Evolutionary conservation across 2,113 vertebrate species (phyloP), one percentile per base, ranked within the genome.

Genomic region (Riparia riparia): DNA sequence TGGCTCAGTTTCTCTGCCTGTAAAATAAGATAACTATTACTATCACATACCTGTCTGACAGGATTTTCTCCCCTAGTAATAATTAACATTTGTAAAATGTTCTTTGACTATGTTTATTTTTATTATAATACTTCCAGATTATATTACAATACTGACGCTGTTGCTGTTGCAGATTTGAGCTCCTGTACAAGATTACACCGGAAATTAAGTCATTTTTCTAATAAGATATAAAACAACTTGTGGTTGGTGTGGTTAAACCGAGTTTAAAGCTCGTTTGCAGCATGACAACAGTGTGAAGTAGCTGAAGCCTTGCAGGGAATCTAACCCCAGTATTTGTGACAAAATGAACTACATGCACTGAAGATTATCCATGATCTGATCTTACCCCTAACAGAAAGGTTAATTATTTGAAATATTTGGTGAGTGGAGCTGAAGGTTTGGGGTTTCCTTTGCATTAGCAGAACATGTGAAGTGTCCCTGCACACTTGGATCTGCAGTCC

Each of bases 21-120:
- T 94, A 95, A 95, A 96, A 79, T 86, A 92, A 94, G 88, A 66
- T 92, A 92, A 86, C 92, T 94, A 44, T 84, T 92, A 68, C 92
- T 86, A 90, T 96, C 90, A 49, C 88, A 93, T 94, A 95, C 86
- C 86, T 89, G 91, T 87, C 92, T 49, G 56, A 94, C 96, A 93
- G 90, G 79, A 93, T 96, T 96, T 96, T 96, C 94, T 95, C 39
- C 86, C 25, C 65, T 86, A 92, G 92, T 92, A 96, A 92, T 96
- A 97, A 96, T 96, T 97, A 96, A 95, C 96, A 83, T 93, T 89
- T 89, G 76, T 93, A 93, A 96, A 96, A 78, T 90, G 60, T 71
- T 92, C 69, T 92, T 85, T 94, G 82, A 56, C 76, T 92, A 7
- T 86, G 80, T 95, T 96, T 95, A 68, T 94, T 96, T 96, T 96